Percentiles rank a stretch among this genome's conserved stretches.
Evolutionary conservation across 2,888 invertebrate species (phyloP).

Genomic region (Xanthia togata): DNA sequence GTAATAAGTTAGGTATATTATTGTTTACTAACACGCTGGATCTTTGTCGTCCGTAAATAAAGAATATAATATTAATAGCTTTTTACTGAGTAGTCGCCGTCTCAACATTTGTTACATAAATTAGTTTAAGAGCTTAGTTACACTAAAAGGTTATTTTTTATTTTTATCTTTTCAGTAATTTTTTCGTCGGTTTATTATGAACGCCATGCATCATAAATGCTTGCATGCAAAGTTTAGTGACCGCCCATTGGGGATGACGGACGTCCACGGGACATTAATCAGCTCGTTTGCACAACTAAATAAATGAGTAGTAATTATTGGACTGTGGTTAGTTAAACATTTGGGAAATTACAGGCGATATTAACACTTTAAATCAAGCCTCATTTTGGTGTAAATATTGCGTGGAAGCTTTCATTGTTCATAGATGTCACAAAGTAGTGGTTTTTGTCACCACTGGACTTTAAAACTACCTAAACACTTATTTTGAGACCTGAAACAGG

Average conservation of each 20-base stretch:
- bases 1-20: no score
- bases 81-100: no score
- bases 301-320: slow-evolving; percentile 59
- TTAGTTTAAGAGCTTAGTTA: no score
- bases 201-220: not conserved
- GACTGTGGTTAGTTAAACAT: slow-evolving; percentile 49
- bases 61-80: no score
- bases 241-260: slow-evolving; percentile 32
- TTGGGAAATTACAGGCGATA: slow-evolving; percentile 41
- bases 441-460: not conserved
- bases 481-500: not conserved
- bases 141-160: no score
- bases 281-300: slow-evolving; percentile 52
- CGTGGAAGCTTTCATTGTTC: not conserved
- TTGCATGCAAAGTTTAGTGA: slow-evolving; percentile 31
- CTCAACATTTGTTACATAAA: no score
- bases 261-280: slow-evolving; percentile 47
- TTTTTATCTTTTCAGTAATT: no score
- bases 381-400: slow-evolving; percentile 29
- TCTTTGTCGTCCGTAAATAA: no score
- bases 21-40: no score
- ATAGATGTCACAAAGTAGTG: not conserved
- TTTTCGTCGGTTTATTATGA: no score
- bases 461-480: not conserved
- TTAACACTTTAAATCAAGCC: slow-evolving; percentile 34